Evolutionary conservation across 2,113 vertebrate species (phyloP).

Genomic region (Lepus timidus): DNA sequence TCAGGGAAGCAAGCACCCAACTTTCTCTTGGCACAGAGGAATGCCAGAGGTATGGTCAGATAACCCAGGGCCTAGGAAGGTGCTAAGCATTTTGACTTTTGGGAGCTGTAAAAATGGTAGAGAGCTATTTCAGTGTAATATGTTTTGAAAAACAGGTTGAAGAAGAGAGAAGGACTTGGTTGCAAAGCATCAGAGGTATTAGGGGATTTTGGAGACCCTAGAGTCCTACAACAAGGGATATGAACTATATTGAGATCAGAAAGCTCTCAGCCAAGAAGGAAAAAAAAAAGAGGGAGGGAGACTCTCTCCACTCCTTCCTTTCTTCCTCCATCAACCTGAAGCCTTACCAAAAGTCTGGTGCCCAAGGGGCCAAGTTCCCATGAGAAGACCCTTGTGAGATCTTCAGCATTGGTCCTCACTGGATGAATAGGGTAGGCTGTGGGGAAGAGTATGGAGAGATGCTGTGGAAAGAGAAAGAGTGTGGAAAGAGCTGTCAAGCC

Average conservation of each 20-base stretch:
- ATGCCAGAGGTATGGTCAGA: fast-evolving
- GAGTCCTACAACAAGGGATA: not conserved
- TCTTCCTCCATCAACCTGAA: not conserved
- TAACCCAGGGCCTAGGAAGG: not conserved
- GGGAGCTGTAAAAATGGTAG: not conserved
- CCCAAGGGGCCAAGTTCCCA: not conserved
- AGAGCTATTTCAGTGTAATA: not conserved
- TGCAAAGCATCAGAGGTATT: not conserved
- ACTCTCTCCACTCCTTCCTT: fast-evolving
- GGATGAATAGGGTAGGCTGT: not conserved
- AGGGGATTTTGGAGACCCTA: not conserved
- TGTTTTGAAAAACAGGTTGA: not conserved
- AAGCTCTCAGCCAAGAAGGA: not conserved
- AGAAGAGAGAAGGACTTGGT: not conserved
- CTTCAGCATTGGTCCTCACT: not conserved
- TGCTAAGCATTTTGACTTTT: not conserved
- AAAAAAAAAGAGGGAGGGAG: not conserved
- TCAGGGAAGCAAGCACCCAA: not conserved
- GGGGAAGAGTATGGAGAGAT: not conserved
- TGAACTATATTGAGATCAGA: not conserved
- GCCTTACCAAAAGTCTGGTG: not conserved
- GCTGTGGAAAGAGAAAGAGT: not conserved
- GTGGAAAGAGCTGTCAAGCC: no score
- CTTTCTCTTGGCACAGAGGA: not conserved
- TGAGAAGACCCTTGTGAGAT: not conserved